Evolutionary conservation across 2,797 vertebrate genomes (phyloP), one percentile per base, ranked within the genome.

Genomic region (Thaleichthys pacificus): DNA sequence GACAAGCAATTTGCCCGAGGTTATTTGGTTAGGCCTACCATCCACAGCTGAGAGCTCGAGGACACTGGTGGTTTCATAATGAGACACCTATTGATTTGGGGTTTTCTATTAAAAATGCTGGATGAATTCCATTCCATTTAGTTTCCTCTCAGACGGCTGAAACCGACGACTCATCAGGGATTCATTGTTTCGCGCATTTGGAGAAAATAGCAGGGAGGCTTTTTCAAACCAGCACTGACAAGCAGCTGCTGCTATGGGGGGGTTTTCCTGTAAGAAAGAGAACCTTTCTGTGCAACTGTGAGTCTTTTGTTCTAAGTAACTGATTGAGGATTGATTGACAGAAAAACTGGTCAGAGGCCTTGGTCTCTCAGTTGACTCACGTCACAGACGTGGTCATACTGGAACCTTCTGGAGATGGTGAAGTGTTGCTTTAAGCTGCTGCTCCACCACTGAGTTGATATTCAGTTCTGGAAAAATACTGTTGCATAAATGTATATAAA

Each of bases 31-130:
- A 82, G 80, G 26, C 73, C 74, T 82, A 80, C 74, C 78, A 72
- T 82, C 81, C 82, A 84, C 85, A 89, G 84, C 87, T 86, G 86
- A 80, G 81, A 84, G 77, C 80, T 78, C 54, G 1, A 78, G 69
- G 70, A 79, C 78, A 74, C 72, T 66, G 61, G 84, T 47, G 64
- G 73, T 81, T 85, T 85, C 80, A 84, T 86, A 89, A 90, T 88
- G 82, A 89, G 84, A 77, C 68, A 26, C 70, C 84, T 84, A 89
- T 90, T 89, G 87, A 89, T 89, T 89, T 80, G 75, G 78, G 78
- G 54, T n/a, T 79, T 90, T 87, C 83, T 80, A 89, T 89, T 81
- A 87, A 82, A 88, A 80, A 78, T 82, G 70, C 85, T 85, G 85
- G 84, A 87, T 80, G 79, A 82, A 84, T 88, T 88, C 82, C 83